phyloP scores from a whole-genome alignment of 2,113 vertebrate species.

The Antennarius striatus region DNA sequence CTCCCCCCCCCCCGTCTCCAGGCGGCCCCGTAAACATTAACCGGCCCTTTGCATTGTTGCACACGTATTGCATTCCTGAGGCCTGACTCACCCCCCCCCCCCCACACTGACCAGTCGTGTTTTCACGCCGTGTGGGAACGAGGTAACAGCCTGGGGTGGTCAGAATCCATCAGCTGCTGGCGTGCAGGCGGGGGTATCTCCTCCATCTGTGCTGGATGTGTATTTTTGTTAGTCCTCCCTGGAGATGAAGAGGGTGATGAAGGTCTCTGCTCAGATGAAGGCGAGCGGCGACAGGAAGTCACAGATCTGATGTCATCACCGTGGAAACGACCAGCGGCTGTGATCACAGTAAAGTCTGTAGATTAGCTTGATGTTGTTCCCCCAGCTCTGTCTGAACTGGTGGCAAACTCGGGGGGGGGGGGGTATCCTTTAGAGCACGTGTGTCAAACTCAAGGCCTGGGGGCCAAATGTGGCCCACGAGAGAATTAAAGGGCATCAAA shows the following conservation, averaged over 20 bases:
- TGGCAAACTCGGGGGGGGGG: too few relatives aligned
- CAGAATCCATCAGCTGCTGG: constrained; percentile 3
- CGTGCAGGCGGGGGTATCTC: not conserved
- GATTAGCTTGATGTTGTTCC: too few relatives aligned
- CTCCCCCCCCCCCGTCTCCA: constrained; percentile 45
- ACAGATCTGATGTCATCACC: constrained; percentile 11
- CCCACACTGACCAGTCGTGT: constrained; percentile 56
- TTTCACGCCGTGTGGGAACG: constrained; percentile 52
- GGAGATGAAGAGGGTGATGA: not conserved
- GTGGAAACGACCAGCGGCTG: not conserved
- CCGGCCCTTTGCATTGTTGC: constrained; percentile 51
- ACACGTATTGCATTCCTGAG: constrained; percentile 70
- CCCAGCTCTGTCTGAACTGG: too few relatives aligned
- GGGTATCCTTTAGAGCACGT: too few relatives aligned
- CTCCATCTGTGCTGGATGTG: constrained; percentile 10
- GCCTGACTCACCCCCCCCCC: constrained; percentile 54
- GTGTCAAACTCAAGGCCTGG: too few relatives aligned
- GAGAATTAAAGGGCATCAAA: too few relatives aligned
- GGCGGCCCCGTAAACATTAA: constrained; percentile 75
- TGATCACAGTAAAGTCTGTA: not conserved
- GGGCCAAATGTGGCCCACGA: too few relatives aligned
- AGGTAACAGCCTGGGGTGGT: constrained; percentile 16
- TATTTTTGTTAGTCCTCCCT: not conserved
- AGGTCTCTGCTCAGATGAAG: constrained; percentile 30
- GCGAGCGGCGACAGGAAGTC: constrained; percentile 4